Evolutionary conservation across 2,888 invertebrate genomes (phyloP), one percentile per base, ranked within the genome.

Genomic region (Phymatocera aterrima): DNA sequence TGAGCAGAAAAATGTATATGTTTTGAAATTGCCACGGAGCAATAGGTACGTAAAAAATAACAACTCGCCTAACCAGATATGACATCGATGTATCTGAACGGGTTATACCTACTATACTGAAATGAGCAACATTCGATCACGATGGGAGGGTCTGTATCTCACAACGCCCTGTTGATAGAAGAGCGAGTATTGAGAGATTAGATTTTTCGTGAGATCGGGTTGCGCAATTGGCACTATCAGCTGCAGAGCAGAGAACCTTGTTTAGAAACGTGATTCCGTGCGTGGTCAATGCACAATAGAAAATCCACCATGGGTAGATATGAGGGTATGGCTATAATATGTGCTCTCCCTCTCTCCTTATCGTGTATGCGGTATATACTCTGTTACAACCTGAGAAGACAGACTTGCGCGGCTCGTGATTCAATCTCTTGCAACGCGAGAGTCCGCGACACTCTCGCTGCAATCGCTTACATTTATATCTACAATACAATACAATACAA

Each of bases 191-290:
- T 46, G 68, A 40, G 51, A 34, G 34, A 37, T 72, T 46, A 37
- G 51, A 37, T 34, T 54, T n/a, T 31, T 72, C 48, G 51, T 54
- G 51, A 51, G 51, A 51, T 18, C 6, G 34, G 24, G 46, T 28
- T 37, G 46, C 40, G 31, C 46, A 43, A 46, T 68, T 37, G 6
- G 40, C 37, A 40, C 65, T 1, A 40, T 40, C 40, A 40, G 40
- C 40, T n/a, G n/a, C n/a, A n/a, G n/a, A 68, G 34, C 34, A 64
- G 12, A 18, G 34, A 57, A 40, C 1, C 5, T 72, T 75, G 75
- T 75, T 75, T 75, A 57, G 75, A 75, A 75, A 75, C 40, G 57
- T 57, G 75, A 75, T 75, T 75, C 75, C 75, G 51, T 60, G 75
- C 75, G 75, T 75, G 75, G 40, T 31, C 12, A 40, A 21, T 37